Evolutionary conservation across 2,888 invertebrate genomes (phyloP).

Genomic region (Gymnocheta viridis): DNA sequence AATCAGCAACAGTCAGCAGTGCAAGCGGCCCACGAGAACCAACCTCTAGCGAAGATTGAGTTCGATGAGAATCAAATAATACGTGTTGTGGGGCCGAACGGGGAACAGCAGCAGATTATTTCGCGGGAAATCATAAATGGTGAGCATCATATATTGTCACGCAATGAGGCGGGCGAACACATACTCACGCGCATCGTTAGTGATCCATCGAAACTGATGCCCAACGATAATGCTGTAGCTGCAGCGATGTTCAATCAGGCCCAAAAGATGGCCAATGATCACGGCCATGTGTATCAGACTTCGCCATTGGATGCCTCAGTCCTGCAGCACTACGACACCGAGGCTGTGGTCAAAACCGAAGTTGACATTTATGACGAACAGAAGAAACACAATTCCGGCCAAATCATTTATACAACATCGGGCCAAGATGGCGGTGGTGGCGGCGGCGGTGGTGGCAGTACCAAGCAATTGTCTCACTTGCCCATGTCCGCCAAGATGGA

Average conservation of each 20-base stretch:
- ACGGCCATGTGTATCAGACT: constrained; percentile 79
- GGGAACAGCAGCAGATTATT: constrained; percentile 82
- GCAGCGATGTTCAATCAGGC: constrained; percentile 81
- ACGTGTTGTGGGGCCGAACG: constrained; percentile 82
- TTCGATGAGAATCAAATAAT: constrained; percentile 82
- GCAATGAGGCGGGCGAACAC: constrained; percentile 82
- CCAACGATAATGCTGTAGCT: constrained; percentile 80
- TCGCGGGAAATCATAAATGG: constrained; percentile 82
- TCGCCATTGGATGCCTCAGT: constrained; percentile 81
- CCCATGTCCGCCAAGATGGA: constrained; percentile 81
- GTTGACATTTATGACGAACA: constrained; percentile 81
- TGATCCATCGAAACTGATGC: constrained; percentile 81
- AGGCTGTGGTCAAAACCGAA: constrained; percentile 79
- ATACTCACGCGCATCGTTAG: constrained; percentile 82
- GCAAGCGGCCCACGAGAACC: constrained; percentile 74
- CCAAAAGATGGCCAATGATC: constrained; percentile 80
- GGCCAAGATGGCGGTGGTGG: constrained; percentile 82
- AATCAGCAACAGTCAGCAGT: constrained; percentile 74
- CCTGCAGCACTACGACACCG: constrained; percentile 80
- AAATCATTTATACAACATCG: constrained; percentile 82
- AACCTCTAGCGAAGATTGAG: constrained; percentile 81
- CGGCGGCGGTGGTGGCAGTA: constrained; percentile 70
- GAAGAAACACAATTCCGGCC: constrained; percentile 79
- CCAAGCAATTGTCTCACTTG: constrained; percentile 78
- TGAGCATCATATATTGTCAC: constrained; percentile 82